phyloP scores from a whole-genome alignment of 2,888 invertebrate genomes.

The Incurvaria masculella region DNA sequence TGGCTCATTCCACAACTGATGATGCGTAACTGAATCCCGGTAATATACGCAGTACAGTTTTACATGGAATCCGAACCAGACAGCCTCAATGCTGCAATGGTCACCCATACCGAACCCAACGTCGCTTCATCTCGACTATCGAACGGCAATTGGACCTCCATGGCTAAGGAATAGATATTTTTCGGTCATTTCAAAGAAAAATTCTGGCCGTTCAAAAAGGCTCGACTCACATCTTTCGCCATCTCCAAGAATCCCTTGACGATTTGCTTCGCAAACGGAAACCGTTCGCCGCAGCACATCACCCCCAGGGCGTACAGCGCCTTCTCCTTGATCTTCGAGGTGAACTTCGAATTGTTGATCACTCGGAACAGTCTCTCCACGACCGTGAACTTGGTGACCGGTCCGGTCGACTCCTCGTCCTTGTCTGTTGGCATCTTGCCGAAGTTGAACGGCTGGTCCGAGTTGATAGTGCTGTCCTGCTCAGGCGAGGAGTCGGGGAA shows the following conservation, averaged over 20 bases:
- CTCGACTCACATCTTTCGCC: slow-evolving; percentile 66
- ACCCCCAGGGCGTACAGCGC: slow-evolving; percentile 74
- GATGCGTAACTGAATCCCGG: too few species aligned
- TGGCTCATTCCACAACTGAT: too few species aligned
- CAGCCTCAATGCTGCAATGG: too few species aligned
- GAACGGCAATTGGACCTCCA: too few species aligned
- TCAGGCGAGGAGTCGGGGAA: slow-evolving; percentile 45
- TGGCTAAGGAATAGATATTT: too few species aligned
- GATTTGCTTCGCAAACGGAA: slow-evolving; percentile 68
- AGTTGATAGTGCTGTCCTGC: slow-evolving; percentile 33
- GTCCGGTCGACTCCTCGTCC: slow-evolving; percentile 23
- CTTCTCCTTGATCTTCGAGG: slow-evolving; percentile 72
- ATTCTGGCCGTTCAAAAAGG: background rate
- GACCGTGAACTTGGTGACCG: slow-evolving; percentile 64
- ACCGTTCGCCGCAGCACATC: slow-evolving; percentile 78
- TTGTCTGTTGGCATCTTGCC: slow-evolving; percentile 23
- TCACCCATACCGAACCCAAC: too few species aligned
- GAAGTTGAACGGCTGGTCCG: slow-evolving; percentile 36
- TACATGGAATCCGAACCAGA: too few species aligned
- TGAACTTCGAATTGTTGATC: slow-evolving; percentile 66
- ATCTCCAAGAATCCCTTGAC: slow-evolving; percentile 73
- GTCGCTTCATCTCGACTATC: too few species aligned
- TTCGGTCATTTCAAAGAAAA: too few species aligned
- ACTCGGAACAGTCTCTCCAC: slow-evolving; percentile 69
- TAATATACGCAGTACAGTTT: too few species aligned